Evolutionary conservation across 2,797 vertebrate species (phyloP).

Genomic region (Holocentrus rufus): DNA sequence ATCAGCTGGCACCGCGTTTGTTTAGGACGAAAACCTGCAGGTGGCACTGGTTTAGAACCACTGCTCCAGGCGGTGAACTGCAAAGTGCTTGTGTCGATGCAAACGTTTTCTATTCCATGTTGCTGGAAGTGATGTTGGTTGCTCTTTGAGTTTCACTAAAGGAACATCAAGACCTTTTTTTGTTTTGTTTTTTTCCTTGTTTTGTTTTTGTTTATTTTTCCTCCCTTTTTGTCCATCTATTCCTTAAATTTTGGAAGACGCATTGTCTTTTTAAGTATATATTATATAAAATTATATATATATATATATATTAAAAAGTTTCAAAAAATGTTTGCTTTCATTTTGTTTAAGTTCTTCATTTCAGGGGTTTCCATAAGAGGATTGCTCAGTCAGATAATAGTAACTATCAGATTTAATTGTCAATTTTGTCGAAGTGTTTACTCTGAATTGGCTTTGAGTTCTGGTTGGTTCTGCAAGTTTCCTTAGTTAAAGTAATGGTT

Average conservation of each 20-base stretch:
- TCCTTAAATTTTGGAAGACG: constrained; percentile 73
- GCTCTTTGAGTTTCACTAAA: constrained; percentile 61
- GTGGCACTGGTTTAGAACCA: too few species aligned
- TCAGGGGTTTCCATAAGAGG: constrained; percentile 36
- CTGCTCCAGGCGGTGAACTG: constrained; percentile 36
- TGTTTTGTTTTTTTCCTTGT: constrained; percentile 54
- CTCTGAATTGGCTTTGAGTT: constrained; percentile 11
- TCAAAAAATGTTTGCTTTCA: constrained; percentile 62
- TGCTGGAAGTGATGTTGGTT: constrained; percentile 71
- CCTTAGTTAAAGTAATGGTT: background rate
- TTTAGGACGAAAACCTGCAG: constrained; percentile 29
- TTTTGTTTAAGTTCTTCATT: constrained; percentile 67
- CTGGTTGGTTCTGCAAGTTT: background rate
- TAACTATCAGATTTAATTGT: background rate
- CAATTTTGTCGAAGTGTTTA: background rate
- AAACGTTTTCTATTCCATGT: constrained; percentile 57
- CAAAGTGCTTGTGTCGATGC: constrained; percentile 50
- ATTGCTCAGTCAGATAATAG: constrained; percentile 10
- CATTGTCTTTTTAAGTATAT: constrained; percentile 79
- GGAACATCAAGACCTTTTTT: constrained; percentile 64
- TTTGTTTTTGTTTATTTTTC: constrained; percentile 67
- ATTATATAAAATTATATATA: constrained; percentile 67
- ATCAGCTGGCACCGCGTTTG: constrained; percentile 21
- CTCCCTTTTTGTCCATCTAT: constrained; percentile 70
- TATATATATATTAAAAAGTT: constrained; percentile 81